Percentiles rank a stretch among this genome's conserved stretches.
phyloP scores from a whole-genome alignment of 1,140 invertebrate species.

The Copidosoma floridanum region DNA sequence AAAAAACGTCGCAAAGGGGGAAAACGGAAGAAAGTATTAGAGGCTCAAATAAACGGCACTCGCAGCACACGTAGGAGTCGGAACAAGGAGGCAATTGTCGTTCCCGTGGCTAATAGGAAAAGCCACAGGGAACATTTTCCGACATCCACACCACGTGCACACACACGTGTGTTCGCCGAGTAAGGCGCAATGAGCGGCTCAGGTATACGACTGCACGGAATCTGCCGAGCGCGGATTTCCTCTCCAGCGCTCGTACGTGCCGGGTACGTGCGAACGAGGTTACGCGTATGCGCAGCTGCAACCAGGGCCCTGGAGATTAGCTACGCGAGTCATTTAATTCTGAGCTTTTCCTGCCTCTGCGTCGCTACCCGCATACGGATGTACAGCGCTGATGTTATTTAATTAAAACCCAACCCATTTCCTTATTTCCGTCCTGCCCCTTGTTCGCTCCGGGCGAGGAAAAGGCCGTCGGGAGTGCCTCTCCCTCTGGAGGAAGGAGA shows the following conservation, averaged over 20 bases:
- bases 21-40: too few relatives aligned
- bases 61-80: too few relatives aligned
- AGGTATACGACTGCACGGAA: too few relatives aligned
- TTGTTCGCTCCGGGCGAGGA: neutral
- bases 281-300: too few relatives aligned
- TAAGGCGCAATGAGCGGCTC: too few relatives aligned
- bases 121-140: too few relatives aligned
- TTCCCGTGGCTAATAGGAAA: neutral
- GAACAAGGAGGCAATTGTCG: neutral
- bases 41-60: too few relatives aligned
- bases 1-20: too few relatives aligned
- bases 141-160: neutral
- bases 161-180: neutral
- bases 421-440: too few relatives aligned
- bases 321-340: conserved; percentile 43
- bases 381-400: conserved; percentile 38
- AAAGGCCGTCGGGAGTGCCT: neutral
- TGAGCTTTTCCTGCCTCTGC: conserved; percentile 23
- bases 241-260: neutral
- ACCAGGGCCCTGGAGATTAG: conserved; percentile 40
- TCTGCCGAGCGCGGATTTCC: conserved; percentile 23
- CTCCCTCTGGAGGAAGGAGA: neutral
- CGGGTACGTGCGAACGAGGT: conserved; percentile 33
- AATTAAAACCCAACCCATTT: conserved; percentile 40
- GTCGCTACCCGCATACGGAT: conserved; percentile 22